Conservation (phyloP, 2,888 invertebrate species). For the Beris chalybata region DNA sequence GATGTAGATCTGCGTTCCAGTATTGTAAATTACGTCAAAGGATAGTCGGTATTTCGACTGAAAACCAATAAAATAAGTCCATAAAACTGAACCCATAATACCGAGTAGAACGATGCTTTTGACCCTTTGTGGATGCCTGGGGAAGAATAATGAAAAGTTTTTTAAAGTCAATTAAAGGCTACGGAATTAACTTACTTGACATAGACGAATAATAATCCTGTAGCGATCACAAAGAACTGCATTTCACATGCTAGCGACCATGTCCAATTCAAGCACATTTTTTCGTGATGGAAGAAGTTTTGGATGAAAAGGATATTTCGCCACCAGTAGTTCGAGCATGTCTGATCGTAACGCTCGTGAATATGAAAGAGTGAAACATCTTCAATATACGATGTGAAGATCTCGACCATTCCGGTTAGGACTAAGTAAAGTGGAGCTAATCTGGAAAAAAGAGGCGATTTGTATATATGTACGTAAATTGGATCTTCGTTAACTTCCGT, state of each 20-base stretch:
- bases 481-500: too few relatives aligned
- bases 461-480: too few relatives aligned
- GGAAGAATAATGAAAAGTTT: not conserved
- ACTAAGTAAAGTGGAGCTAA: conserved; percentile 53
- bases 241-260: conserved; percentile 57
- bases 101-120: conserved; percentile 43
- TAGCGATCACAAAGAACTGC: conserved; percentile 54
- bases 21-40: conserved; percentile 53
- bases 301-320: conserved; percentile 55
- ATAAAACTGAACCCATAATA: conserved; percentile 45
- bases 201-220: conserved; percentile 50
- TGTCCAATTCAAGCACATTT: conserved; percentile 57
- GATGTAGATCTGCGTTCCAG: conserved; percentile 57
- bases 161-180: conserved; percentile 14
- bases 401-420: conserved; percentile 50
- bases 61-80: conserved; percentile 50
- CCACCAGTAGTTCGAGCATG: conserved; percentile 55
- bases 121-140: conserved; percentile 47
- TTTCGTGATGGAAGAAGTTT: conserved; percentile 52
- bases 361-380: conserved; percentile 55
- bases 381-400: conserved; percentile 51
- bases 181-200: conserved; percentile 48
- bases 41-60: conserved; percentile 50
- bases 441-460: conserved; percentile 39
- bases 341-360: conserved; percentile 53